These are phyloP conservation scores for Neolamprologus brichardi DNA, from an alignment of 2,113 vertebrate genomes.

Conservation along the genomic window DNA sequence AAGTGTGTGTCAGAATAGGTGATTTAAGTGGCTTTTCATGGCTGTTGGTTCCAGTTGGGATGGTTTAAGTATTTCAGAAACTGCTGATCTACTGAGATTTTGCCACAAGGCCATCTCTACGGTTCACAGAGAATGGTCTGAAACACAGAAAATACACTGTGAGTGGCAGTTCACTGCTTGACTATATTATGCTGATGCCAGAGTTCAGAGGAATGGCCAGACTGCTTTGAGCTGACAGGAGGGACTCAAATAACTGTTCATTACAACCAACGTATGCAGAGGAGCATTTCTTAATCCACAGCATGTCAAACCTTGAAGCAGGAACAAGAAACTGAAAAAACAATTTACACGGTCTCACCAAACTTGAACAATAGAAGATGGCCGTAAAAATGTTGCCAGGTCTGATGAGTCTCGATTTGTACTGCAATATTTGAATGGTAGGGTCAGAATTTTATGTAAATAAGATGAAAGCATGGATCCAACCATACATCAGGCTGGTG, in stretches of 20 bases:
- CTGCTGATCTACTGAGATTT: not conserved
- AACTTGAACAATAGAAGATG: not conserved
- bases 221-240: not conserved
- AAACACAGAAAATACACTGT: not conserved
- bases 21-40: not conserved
- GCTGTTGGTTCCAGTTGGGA: not conserved
- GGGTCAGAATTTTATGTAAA: not conserved
- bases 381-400: not conserved
- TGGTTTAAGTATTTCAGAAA: not conserved
- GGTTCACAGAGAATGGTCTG: not conserved
- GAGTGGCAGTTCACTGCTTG: not conserved
- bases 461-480: not conserved
- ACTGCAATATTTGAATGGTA: not conserved
- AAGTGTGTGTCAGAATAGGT: not conserved
- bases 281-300: not conserved
- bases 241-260: not conserved
- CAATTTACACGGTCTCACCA: not conserved
- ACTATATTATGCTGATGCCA: not conserved
- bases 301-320: not conserved
- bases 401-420: not conserved
- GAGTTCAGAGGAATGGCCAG: not conserved
- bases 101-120: not conserved
- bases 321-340: not conserved
- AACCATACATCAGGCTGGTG: not conserved
- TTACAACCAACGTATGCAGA: not conserved